phyloP scores from a whole-genome alignment of 2,888 invertebrate genomes.

The Arctia plantaginis region DNA sequence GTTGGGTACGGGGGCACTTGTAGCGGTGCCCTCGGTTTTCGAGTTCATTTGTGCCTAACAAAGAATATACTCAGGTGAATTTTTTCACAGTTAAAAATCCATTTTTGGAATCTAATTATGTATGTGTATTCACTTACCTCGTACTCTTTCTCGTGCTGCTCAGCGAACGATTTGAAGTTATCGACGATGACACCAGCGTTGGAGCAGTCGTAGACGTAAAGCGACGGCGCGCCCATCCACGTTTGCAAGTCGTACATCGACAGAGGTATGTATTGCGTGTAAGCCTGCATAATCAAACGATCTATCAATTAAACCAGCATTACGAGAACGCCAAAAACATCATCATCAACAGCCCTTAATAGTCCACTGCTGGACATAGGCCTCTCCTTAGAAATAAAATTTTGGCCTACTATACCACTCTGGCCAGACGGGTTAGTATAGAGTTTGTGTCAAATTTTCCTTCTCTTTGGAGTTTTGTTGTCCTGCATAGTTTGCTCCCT shows the following conservation, averaged over 20 bases:
- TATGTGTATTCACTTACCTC: constrained; percentile 57
- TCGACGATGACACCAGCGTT: constrained; percentile 99
- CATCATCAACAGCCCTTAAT: no score
- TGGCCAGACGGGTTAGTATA: no score
- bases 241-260: constrained; percentile 99
- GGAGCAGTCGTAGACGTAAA: constrained; percentile 99
- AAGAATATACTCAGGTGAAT: background rate
- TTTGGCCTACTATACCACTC: no score
- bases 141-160: constrained; percentile 94
- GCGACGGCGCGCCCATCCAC: constrained; percentile 99
- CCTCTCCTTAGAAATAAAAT: no score
- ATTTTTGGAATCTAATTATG: background rate
- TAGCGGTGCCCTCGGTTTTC: constrained; percentile 27
- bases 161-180: constrained; percentile 95
- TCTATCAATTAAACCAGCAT: background rate
- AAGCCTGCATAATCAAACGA: constrained; percentile 87
- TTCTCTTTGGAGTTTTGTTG: no score
- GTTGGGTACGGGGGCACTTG: constrained; percentile 54
- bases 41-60: constrained; percentile 47
- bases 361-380: no score
- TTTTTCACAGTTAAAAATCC: background rate
- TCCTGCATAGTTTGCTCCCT: no score
- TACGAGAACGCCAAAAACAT: background rate
- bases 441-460: no score
- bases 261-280: constrained; percentile 99